Evolutionary conservation across 2,113 vertebrate species (phyloP), one percentile per base, ranked within the genome.

Genomic region (Lipotes vexillifer): DNA sequence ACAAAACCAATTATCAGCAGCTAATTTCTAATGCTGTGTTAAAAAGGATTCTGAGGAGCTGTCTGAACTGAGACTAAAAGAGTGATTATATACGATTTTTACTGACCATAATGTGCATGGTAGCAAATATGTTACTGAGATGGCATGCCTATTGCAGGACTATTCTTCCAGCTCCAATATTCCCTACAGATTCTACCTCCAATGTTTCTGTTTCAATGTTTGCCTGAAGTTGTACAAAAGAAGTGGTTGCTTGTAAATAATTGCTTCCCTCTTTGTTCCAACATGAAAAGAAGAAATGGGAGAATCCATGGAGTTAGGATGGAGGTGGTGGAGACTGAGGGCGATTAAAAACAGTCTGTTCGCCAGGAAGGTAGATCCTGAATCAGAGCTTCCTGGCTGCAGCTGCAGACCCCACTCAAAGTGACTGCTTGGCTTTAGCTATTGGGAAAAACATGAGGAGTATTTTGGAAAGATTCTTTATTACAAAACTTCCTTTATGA

Each of bases 401-500:
- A 44, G 4, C 14, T 59, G 36, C 5, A 90, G 17, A 78, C 63
- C 9, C 49, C 46, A 4, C 41, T 86, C 82, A 87, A 91, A 93
- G 36, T 65, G 29, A 95, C 41, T 52, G 2, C 38, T 97, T 88
- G 83, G 21, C 81, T 82, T 59, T 33, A 71, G n/a, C 21, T 80
- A 75, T 38, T 27, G 36, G 49, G 44, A 68, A 33, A 96, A 97
- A 97, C 52, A 71, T 69, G 17, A 69, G 27, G 17, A 87, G 38
- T 44, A 71, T 90, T 95, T 96, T 84, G 21, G 41, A 93, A 92
- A 69, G 9, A 0, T 69, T 96, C 72, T 94, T 89, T 93, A 92
- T 83, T 46, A 78, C 78, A 69, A 96, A 96, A 89, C 55, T 93
- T 86, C 78, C 63, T 95, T 97, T 95, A 84, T 94, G 89, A 90